Evolutionary conservation across 2,888 invertebrate species (phyloP), one percentile per base, ranked within the genome.

Genomic region (Rhagonycha lutea): DNA sequence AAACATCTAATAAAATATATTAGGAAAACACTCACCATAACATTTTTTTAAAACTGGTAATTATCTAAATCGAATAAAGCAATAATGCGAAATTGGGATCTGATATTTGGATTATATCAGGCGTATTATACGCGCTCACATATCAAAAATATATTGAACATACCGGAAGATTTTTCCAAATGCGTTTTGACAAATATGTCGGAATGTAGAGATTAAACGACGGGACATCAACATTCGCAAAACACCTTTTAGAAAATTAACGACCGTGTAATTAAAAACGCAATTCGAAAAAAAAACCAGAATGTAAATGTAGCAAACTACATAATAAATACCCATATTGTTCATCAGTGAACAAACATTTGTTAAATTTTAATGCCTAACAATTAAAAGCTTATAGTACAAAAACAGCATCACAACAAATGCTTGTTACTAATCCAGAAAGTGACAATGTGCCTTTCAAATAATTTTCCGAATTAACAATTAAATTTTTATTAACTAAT

Each of bases 391-490:
- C 7, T 47, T 47, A 47, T 47, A 47, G n/a, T 47, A n/a, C 47
- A 47, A 12, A n/a, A 47, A 47, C 7, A n/a, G 8, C 28, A 28
- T 28, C 8, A 9, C 28, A 28, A 28, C 28, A 9, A 28, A 28
- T 28, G 28, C 9, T 47, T 47, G 7, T 8, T 7, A n/a, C 8
- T n/a, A 47, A n/a, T 47, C 47, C 47, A 47, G 5, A 47, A 0
- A 47, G n/a, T n/a, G n/a, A 47, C 7, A 47, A n/a, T 47, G 47
- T 47, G 47, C 47, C 7, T 47, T 47, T 61, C 61, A 69, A 47
- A 65, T 68, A 63, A 65, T 47, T 62, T 23, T 68, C 73, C 23
- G 29, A 14, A 69, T 69, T 69, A 69, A 14, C 61, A 60, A 24
- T 61, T 60, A 18, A 69, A 69, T 60, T 69, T 60, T 26, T 61